Percentiles rank a stretch among this genome's conserved stretches.
These are phyloP conservation scores for Chymomyza costata DNA, from an alignment of 1,140 invertebrate species.

Conservation along the genomic window DNA sequence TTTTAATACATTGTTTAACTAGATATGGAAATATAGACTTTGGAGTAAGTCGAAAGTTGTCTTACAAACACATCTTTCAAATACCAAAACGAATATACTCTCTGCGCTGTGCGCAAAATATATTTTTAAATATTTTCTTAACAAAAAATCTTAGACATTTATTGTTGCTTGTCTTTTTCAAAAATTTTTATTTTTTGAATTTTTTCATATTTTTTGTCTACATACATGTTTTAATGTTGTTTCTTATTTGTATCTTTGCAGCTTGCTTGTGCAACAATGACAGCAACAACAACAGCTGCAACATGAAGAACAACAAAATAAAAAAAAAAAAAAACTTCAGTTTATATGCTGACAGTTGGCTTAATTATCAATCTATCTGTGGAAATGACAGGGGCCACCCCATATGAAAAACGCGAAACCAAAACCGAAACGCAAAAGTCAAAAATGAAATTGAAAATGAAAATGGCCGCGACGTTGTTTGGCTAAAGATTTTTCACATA, in stretches of 20 bases:
- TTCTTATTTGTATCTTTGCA: slow-evolving; percentile 45
- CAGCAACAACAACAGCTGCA: slow-evolving; percentile 8
- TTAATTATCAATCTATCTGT: slow-evolving; percentile 51
- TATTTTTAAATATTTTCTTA: too few species aligned
- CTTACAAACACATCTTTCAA: too few species aligned
- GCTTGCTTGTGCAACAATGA: slow-evolving; percentile 42
- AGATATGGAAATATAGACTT: too few species aligned
- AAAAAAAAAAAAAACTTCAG: slow-evolving; percentile 36
- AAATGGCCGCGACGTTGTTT: too few species aligned
- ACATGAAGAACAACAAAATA: slow-evolving; percentile 15
- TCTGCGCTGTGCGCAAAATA: too few species aligned
- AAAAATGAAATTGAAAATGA: slow-evolving; percentile 8
- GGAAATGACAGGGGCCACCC: background rate
- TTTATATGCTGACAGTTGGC: slow-evolving; percentile 35
- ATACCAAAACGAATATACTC: too few species aligned
- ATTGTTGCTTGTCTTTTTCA: too few species aligned
- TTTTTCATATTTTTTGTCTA: background rate
- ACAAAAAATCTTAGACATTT: too few species aligned
- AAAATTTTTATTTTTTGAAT: too few species aligned
- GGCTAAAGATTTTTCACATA: slow-evolving; percentile 18
- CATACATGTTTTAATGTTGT: slow-evolving; percentile 9
- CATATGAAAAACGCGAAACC: slow-evolving; percentile 9
- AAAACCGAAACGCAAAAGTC: slow-evolving; percentile 9
- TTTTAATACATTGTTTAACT: too few species aligned
- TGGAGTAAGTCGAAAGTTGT: too few species aligned